phyloP scores from a whole-genome alignment of 2,888 invertebrate genomes.

The Toxonevra muliebris region DNA sequence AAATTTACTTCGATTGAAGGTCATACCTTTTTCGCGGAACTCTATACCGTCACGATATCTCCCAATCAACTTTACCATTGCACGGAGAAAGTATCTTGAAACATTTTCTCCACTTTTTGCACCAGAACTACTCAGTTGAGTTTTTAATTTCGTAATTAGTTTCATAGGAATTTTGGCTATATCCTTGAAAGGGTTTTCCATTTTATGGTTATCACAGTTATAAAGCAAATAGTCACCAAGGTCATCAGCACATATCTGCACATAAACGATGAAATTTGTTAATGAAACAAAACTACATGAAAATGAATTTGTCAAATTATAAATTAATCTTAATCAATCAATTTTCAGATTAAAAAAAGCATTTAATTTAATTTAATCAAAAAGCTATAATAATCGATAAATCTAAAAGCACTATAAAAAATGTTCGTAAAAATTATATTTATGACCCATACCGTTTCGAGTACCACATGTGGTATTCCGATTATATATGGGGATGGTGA shows the following conservation, averaged over 20 bases:
- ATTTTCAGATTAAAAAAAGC: too few species aligned
- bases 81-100: constrained; percentile 11
- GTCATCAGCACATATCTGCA: constrained; percentile 12
- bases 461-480: neutral
- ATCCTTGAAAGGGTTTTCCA: constrained; percentile 15
- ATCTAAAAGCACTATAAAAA: too few species aligned
- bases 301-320: too few species aligned
- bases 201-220: constrained; percentile 19
- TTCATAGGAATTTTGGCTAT: constrained; percentile 3
- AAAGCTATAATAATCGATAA: too few species aligned
- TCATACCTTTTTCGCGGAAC: neutral
- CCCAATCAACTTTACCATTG: constrained; percentile 19
- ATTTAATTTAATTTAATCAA: too few species aligned
- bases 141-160: neutral
- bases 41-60: constrained; percentile 20
- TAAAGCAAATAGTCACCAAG: constrained; percentile 16
- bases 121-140: neutral
- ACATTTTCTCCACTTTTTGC: constrained; percentile 5
- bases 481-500: constrained; percentile 10
- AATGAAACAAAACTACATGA: too few species aligned
- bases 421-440: too few species aligned
- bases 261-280: neutral
- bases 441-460: constrained; percentile 1
- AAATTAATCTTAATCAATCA: too few species aligned
- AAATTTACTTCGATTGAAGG: neutral